These are phyloP conservation scores for Odontomachus brunneus DNA, from an alignment of 1,140 invertebrate species.

Conservation along the genomic window DNA sequence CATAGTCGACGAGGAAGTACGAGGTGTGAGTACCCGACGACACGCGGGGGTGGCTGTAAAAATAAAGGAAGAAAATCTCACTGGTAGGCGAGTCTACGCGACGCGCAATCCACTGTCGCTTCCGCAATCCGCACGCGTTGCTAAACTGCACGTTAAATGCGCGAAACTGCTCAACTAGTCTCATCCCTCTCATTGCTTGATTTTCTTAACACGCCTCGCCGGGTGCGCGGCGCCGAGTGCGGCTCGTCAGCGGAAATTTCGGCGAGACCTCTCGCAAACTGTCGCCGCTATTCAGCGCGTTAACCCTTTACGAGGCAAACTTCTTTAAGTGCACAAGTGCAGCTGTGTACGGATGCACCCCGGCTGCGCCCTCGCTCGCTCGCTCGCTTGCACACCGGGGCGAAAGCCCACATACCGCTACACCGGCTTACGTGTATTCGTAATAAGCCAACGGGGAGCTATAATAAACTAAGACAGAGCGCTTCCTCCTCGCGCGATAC, in stretches of 20 bases:
- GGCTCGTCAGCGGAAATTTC: conserved; percentile 25
- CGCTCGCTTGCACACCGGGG: conserved; percentile 22
- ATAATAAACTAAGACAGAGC: conserved; percentile 37
- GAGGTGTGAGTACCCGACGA: too few species aligned
- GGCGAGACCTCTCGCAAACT: conserved; percentile 3
- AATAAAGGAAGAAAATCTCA: too few species aligned
- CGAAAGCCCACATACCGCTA: conserved; percentile 12
- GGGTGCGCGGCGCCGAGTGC: too few species aligned
- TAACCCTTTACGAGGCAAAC: conserved; percentile 43
- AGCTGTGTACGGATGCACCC: conserved; percentile 34
- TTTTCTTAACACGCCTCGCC: conserved; percentile 8
- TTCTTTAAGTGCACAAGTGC: conserved; percentile 41
- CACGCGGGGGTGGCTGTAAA: too few species aligned
- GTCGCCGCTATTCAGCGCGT: conserved; percentile 42
- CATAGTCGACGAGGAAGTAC: too few species aligned
- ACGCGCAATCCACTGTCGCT: too few species aligned
- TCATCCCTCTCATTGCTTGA: neutral
- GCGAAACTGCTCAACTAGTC: neutral
- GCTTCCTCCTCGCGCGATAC: neutral
- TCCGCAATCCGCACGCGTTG: too few species aligned
- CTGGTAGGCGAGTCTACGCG: too few species aligned
- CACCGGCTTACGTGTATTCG: too few species aligned
- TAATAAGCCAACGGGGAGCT: conserved; percentile 30
- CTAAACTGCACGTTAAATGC: too few species aligned
- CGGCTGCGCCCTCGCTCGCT: conserved; percentile 3